A percentile compares a stretch with the other conserved stretches of the same genome.
Evolutionary conservation across 2,113 vertebrate genomes (phyloP).

Genomic region (Hypanus sabinus): DNA sequence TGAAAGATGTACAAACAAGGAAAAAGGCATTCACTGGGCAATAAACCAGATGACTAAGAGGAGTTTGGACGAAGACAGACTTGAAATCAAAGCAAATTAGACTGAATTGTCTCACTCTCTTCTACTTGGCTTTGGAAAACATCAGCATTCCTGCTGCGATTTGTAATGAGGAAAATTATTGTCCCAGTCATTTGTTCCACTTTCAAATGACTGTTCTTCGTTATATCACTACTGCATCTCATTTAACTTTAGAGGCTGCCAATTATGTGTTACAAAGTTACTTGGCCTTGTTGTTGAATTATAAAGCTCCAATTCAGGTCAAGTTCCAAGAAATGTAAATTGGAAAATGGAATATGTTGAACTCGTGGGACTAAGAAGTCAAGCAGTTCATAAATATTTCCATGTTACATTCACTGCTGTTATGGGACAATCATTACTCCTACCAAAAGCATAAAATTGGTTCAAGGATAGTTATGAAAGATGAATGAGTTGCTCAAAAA

Average conservation of each 20-base stretch:
- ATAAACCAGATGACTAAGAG: background rate
- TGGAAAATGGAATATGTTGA: background rate
- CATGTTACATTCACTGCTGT: background rate
- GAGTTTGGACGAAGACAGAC: background rate
- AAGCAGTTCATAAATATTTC: background rate
- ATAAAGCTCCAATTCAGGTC: background rate
- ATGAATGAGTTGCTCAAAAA: background rate
- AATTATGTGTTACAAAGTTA: background rate
- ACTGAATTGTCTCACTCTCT: background rate
- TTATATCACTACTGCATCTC: background rate
- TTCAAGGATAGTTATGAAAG: background rate
- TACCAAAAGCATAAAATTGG: background rate
- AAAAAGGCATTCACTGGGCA: background rate
- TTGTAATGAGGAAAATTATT: background rate
- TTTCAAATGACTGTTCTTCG: background rate
- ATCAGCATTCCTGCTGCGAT: background rate
- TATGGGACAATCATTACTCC: background rate
- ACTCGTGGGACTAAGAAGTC: background rate
- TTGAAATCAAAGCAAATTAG: conserved; percentile 6
- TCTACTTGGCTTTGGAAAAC: background rate
- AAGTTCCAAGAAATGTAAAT: background rate
- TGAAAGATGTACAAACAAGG: background rate
- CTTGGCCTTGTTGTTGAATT: background rate
- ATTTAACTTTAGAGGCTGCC: background rate
- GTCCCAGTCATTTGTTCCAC: background rate